Evolutionary conservation across 2,888 invertebrate species (phyloP).

Genomic region (Drosophila imparisetae): DNA sequence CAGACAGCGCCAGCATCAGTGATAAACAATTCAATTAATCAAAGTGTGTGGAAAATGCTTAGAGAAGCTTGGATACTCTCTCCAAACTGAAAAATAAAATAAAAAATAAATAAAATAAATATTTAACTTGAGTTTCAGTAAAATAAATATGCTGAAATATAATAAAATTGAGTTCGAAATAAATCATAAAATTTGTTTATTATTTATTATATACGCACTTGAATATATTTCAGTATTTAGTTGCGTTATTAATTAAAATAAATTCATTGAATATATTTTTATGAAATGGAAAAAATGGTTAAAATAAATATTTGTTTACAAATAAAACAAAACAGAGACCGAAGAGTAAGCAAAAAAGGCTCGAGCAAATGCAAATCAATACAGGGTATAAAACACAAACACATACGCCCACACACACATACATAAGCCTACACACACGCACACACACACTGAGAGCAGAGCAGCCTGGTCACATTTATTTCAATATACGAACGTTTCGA

Average conservation of each 20-base stretch:
- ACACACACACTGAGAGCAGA: constrained; percentile 13
- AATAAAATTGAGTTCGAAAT: not conserved
- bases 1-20: constrained; percentile 15
- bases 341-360: not conserved
- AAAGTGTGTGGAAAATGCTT: constrained; percentile 10
- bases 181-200: not conserved
- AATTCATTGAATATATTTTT: not conserved
- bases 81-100: not conserved
- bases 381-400: not conserved
- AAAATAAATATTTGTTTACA: not conserved
- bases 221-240: not conserved
- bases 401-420: not conserved
- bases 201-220: too few relatives aligned
- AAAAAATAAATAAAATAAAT: too few relatives aligned
- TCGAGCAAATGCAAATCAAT: constrained; percentile 16
- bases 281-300: not conserved
- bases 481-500: constrained; percentile 63
- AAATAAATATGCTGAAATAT: not conserved
- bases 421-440: constrained; percentile 6
- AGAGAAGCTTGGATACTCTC: not conserved
- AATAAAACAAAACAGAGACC: not conserved
- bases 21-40: constrained; percentile 65
- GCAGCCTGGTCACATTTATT: constrained; percentile 65
- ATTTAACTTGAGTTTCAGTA: not conserved
- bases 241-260: not conserved